Evolutionary conservation across 2,113 vertebrate species (phyloP), one percentile per base, ranked within the genome.

Genomic region (Oceanites oceanicus): DNA sequence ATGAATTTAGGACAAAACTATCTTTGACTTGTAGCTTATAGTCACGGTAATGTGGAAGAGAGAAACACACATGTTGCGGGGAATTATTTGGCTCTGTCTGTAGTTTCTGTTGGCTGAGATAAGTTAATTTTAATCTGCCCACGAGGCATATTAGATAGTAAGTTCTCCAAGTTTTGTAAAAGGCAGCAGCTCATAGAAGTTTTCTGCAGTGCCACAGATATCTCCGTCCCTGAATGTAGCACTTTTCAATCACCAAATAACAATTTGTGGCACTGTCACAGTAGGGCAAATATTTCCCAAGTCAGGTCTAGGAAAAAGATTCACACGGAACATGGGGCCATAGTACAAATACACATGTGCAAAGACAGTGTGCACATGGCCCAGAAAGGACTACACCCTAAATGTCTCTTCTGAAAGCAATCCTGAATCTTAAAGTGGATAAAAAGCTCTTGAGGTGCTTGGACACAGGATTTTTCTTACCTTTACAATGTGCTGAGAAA

Each of bases 311-410:
- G 61, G 32, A 82, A 70, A 56, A 83, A 62, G 26, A 38, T 44
- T 65, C 3, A 2, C 0, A 0, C 12, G 12, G 13, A 47, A 59
- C 0, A 0, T 67, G 19, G 4, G 7, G 7, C 1, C 0, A n/a
- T 26, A 7, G 29, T 38, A 36, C 40, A 73, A 89, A 63, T 66
- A 10, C 25, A 38, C 29, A 30, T 10, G 26, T 79, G 27, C 15
- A 92, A 65, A 72, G n/a, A 36, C 14, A 76, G 42, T 16, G 38
- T n/a, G 19, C 34, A 52, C 0, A 1, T 22, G 26, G 5, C 6
- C 70, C 75, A 53, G 55, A 74, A 86, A 80, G 14, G 8, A 45
- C 19, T 78, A 20, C 23, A 61, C 11, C 23, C 20, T 75, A 38
- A 65, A 29, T 10, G 8, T 38, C 2, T 3, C 17, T 49, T 61